Evolutionary conservation across 2,113 vertebrate genomes (phyloP), one percentile per base, ranked within the genome.

Genomic region (Phocoena sinus): DNA sequence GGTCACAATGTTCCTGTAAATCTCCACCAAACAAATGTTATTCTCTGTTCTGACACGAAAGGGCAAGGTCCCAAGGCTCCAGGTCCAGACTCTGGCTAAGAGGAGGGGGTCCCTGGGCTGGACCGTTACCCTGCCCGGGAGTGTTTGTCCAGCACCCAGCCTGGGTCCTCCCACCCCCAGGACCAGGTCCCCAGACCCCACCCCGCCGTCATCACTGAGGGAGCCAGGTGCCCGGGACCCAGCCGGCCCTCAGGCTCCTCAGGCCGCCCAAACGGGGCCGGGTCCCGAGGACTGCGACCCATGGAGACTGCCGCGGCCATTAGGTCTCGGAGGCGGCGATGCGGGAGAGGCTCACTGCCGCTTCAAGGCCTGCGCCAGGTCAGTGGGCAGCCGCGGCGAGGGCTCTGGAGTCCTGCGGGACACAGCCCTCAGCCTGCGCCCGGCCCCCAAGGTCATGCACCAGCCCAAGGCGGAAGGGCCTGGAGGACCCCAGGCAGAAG

Each of bases 381-480:
- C 73, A 4, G 25, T 13, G 71, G 7, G 70, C 9, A 23, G 36
- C 26, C 15, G 31, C 1, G 28, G 44, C 17, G 0, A 77, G 17
- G 47, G 44, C 28, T 53, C 44, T 53, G 17, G 17, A 33, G 28
- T 9, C 28, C 74, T 53, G 47, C 47, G 6, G 47, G 9, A 77
- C 74, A 50, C 74, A 20, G 74, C 74, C 28, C 71, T 3, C 28
- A 33, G 44, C 44, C 8, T 50, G 26, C 9, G 9, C 47, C 50
- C 1, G 3, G 47, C 47, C 74, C 28, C 47, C 47, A 11, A 13
- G 47, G 20, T 77, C 47, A 53, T 0, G 9, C 28, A 21, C 47
- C 0, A 1, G 31, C 74, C 18, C 0, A 1, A 50, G 74, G 31
- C 1, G 53, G 53, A 53, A 17, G 53, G 53, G 53, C 5, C 53